Evolutionary conservation across 1,140 invertebrate species (phyloP), one percentile per base, ranked within the genome.

Genomic region (Campoletis sonorensis): DNA sequence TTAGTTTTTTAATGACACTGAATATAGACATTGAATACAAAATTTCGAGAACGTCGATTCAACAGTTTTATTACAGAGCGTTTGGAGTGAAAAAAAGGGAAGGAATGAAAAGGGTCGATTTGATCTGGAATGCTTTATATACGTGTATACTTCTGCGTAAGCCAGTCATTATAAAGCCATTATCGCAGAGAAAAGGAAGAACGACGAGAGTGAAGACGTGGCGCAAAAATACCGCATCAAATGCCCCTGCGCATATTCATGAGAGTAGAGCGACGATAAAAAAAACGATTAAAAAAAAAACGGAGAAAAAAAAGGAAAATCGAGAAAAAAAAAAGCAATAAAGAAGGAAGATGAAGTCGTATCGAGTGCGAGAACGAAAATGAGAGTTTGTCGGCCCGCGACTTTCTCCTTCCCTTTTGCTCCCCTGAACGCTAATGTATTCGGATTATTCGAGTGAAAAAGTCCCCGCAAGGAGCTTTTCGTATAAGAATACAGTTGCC

Each of bases 161-260:
- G 75, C 79, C 82, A 79, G 68, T 83, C 82, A 83, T 83, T 83
- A 83, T 83, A 83, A 83, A 83, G 82, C 79, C 79, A 83, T 83
- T 83, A 83, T 79, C 79, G 49, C n/a, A 49, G 58, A 72, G 61
- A 13, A 58, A 23, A 77, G 23, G 72, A 58, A 49, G 70, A 61
- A 61, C 77, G 58, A 27, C 23, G 73, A 37, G 73, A 58, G 73
- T 37, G 73, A 77, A 51, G 30, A 37, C 40, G 51, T 18, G 61
- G 64, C 45, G 82, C 37, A 79, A 83, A 83, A 83, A 83, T 83
- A 83, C 67, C 71, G 73, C 79, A 51, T 78, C 64, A 83, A 83
- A 77, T 83, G 67, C 73, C 77, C 61, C 30, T 61, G 61, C 79
- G 79, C 82, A 83, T 83, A 83, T 83, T 83, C 82, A 83, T 83